Conservation (phyloP, 2,113 vertebrate genomes). For the Solenodon paradoxus region DNA sequence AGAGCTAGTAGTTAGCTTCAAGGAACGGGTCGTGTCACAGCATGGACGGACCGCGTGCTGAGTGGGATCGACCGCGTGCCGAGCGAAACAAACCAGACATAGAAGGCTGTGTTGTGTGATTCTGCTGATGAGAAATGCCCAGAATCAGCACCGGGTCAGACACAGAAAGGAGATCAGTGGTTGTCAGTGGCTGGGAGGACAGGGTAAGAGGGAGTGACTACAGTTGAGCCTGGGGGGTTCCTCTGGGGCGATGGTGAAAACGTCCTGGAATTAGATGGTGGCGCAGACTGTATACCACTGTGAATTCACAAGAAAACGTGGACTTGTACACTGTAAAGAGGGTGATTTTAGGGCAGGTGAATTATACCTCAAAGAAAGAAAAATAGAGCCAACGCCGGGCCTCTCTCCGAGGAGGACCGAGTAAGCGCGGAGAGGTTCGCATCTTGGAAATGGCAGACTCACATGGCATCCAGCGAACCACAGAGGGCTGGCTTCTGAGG, state of each 20-base stretch:
- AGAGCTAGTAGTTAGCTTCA: fast-evolving
- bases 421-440: not conserved
- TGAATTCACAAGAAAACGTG: not conserved
- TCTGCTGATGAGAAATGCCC: no score
- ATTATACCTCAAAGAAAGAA: not conserved
- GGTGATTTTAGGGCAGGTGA: not conserved
- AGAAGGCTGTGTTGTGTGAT: fast-evolving
- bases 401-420: not conserved
- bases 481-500: not conserved
- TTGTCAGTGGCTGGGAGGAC: not conserved
- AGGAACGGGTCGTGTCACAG: not conserved
- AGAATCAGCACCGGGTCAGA: not conserved
- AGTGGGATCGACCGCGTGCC: not conserved
- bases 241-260: not conserved
- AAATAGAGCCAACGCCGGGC: not conserved
- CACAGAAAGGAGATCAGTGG: not conserved
- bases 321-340: not conserved
- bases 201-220: fast-evolving
- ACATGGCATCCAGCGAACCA: no score
- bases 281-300: no score
- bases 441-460: fast-evolving
- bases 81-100: no score
- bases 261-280: not conserved
- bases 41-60: not conserved
- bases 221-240: not conserved